Evolutionary conservation across 2,888 invertebrate species (phyloP).

Genomic region (Andrena trimmerana): DNA sequence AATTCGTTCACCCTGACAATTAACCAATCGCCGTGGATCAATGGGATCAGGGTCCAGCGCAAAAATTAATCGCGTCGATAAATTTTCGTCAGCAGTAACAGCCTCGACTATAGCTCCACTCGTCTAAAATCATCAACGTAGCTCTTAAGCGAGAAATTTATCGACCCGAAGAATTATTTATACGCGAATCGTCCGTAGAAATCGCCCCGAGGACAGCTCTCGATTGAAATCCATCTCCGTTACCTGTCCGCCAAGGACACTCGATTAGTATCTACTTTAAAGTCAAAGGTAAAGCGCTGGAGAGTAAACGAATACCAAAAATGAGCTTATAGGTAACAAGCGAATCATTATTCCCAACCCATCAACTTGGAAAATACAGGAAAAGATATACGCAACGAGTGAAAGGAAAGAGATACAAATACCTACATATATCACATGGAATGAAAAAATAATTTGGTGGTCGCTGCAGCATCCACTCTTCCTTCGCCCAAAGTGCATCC

Average conservation of each 20-base stretch:
- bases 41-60: conserved; percentile 56
- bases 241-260: conserved; percentile 27
- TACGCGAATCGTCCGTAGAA: conserved; percentile 50
- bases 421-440: too few species aligned
- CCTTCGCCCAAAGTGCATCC: not conserved
- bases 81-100: conserved; percentile 57
- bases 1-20: conserved; percentile 54
- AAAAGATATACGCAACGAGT: too few species aligned
- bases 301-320: conserved; percentile 46
- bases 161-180: conserved; percentile 55
- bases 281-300: conserved; percentile 24
- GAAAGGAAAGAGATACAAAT: too few species aligned
- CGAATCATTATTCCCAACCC: too few species aligned
- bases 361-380: too few species aligned
- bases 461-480: too few species aligned
- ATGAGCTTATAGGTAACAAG: conserved; percentile 26
- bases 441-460: too few species aligned
- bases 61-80: conserved; percentile 59
- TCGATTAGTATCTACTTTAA: conserved; percentile 31
- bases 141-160: conserved; percentile 66
- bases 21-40: conserved; percentile 42
- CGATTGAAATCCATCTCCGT: conserved; percentile 51
- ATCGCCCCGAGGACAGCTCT: conserved; percentile 26
- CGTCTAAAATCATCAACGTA: conserved; percentile 39
- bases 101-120: conserved; percentile 39